Evolutionary conservation across 2,797 vertebrate genomes (phyloP).

Genomic region (Anisognathus igniventris): DNA sequence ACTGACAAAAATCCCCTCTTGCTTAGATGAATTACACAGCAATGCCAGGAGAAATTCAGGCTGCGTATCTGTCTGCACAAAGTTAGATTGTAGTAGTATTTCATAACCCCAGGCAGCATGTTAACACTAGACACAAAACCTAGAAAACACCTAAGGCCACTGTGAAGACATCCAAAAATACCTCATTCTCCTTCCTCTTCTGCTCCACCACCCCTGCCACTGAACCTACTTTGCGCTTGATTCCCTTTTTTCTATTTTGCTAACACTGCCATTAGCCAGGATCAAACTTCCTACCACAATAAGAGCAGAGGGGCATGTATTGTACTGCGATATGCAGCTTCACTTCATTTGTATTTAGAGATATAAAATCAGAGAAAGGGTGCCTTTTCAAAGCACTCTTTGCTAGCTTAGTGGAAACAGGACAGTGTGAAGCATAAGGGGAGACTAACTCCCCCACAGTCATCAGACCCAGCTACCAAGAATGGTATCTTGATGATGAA

Average conservation of each 20-base stretch:
- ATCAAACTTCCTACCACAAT: background rate
- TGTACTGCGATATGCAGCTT: background rate
- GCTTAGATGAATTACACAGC: background rate
- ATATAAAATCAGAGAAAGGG: background rate
- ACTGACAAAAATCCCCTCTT: background rate
- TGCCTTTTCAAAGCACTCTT: background rate
- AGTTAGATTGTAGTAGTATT: background rate
- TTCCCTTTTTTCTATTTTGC: background rate
- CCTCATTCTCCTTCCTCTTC: background rate
- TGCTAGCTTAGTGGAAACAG: background rate
- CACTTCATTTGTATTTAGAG: background rate
- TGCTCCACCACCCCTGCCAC: background rate
- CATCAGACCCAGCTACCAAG: background rate
- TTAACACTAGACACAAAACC: background rate
- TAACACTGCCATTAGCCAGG: background rate
- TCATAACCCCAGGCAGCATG: background rate
- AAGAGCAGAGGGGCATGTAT: background rate
- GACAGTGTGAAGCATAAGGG: background rate
- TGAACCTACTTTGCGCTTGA: fast-evolving
- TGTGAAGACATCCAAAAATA: background rate
- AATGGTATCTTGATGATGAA: background rate
- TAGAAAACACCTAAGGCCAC: background rate
- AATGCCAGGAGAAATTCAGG: background rate
- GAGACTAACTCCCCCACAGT: background rate
- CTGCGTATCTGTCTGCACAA: background rate